Base-by-base conservation (phyloP, 1,140 invertebrate species). In the Lasioglossum baleicum region DNA sequence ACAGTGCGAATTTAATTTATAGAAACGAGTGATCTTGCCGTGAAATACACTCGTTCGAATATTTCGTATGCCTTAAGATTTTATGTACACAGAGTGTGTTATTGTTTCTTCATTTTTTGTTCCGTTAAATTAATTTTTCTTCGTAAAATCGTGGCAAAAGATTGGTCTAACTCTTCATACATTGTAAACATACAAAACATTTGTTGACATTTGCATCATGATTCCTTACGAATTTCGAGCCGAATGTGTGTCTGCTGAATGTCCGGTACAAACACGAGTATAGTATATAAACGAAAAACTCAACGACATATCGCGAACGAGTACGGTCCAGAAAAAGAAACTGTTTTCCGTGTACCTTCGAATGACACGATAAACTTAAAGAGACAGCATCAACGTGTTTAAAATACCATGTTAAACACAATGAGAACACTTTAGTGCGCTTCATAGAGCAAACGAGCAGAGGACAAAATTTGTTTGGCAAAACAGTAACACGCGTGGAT, bases 171-270 rank as follows among this genome's bases (percentile, higher is more conserved):
- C 70, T 65, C 48, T 69, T 77, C 48, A 68, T 53, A 53, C 66
- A 78, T 76, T 68, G 48, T 56, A 75, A 67, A 77, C 2, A 22
- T 81, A 85, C 68, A 67, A 81, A 84, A 84, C 81, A 81, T 72
- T 81, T 70, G 11, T 26, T 65, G 69, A 79, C 20, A 66, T 79
- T 64, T 22, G 11, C 69, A 44, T 60, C 58, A 53, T 42, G 31
- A 67, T 82, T 73, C 53, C 35, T 40, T 67, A 79, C 64, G 66
- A 71, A 78, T 75, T 68, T 65, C 61, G 42, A 56, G 81, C 51
- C 78, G 66, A 61, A 65, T 48, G 60, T 44, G 68, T 51, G 56
- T 35, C 20, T n/a, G 35, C 35, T 35, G 35, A 35, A 5, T 35
- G 35, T 63, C 64, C 56, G n/a, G 13, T 67, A 78, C 61, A 78